These are phyloP conservation scores for Connochaetes taurinus DNA, from an alignment of 2,113 vertebrate species.

Conservation along the genomic window DNA sequence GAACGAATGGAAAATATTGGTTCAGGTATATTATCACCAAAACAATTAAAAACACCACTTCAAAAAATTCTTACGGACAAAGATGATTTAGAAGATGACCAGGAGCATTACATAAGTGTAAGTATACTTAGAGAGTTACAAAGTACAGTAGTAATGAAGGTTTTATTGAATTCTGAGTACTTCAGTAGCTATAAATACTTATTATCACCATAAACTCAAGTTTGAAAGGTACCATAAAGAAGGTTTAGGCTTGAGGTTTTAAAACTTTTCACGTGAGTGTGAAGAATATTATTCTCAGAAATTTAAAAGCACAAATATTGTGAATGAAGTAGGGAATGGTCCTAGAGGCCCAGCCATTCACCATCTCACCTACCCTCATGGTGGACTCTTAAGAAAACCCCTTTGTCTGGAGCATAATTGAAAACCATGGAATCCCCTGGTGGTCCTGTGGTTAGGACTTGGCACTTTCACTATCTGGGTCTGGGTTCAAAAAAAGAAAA, in stretches of 20 bases:
- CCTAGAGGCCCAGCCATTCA: background rate
- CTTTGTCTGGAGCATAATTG: background rate
- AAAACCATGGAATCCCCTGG: background rate
- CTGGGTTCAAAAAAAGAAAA: background rate
- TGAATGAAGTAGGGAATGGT: background rate
- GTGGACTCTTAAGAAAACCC: background rate
- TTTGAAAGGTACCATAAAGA: background rate
- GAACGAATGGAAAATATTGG: conserved; percentile 88
- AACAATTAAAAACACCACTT: conserved; percentile 70
- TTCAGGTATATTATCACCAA: conserved; percentile 68
- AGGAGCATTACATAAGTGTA: conserved; percentile 54
- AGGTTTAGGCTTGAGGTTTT: background rate
- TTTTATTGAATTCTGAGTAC: background rate
- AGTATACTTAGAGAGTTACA: conserved; percentile 21
- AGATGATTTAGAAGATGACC: conserved; percentile 66
- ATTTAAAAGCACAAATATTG: background rate
- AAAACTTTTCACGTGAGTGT: background rate
- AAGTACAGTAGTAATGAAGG: background rate
- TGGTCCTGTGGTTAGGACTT: background rate
- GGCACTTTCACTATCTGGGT: background rate
- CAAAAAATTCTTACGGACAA: conserved; percentile 54
- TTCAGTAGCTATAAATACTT: background rate
- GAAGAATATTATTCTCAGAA: conserved; percentile 21
- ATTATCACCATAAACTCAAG: background rate
- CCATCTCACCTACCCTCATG: background rate